Evolutionary conservation across 2,797 vertebrate genomes (phyloP).

Genomic region (Trematomus bernacchii): DNA sequence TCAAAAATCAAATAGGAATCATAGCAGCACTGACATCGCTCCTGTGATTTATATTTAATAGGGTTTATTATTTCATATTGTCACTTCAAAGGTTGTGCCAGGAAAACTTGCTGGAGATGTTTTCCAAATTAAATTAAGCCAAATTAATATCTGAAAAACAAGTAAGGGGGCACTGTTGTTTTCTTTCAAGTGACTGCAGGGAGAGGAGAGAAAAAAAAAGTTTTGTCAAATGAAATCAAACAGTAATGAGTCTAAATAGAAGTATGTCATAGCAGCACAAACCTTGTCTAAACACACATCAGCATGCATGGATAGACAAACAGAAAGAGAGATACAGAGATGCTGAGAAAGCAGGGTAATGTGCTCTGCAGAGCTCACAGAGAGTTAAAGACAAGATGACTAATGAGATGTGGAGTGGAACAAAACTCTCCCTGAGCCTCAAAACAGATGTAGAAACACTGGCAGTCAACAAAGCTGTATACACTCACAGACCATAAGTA

Average conservation of each 20-base stretch:
- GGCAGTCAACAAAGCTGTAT: conserved; percentile 38
- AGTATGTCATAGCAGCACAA: conserved; percentile 56
- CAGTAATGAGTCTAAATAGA: conserved; percentile 64
- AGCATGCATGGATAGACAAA: conserved; percentile 60
- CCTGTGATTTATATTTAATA: conserved; percentile 90
- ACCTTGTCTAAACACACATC: conserved; percentile 63
- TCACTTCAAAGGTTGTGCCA: conserved; percentile 88
- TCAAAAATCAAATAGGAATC: conserved; percentile 87
- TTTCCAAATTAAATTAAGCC: conserved; percentile 86
- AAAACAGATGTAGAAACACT: conserved; percentile 65
- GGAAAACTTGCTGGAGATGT: conserved; percentile 85
- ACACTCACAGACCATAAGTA: conserved; percentile 5
- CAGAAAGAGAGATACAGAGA: conserved; percentile 35
- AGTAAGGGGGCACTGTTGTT: conserved; percentile 68
- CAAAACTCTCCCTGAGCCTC: conserved; percentile 66
- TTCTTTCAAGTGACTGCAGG: conserved; percentile 59
- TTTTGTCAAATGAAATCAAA: conserved; percentile 71
- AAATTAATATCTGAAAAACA: conserved; percentile 85
- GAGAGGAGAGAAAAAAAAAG: conserved; percentile 39
- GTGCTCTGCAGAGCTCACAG: conserved; percentile 60
- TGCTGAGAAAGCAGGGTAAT: conserved; percentile 45
- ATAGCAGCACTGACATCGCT: conserved; percentile 79
- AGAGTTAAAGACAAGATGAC: conserved; percentile 70
- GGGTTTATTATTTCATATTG: conserved; percentile 89
- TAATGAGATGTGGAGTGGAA: conserved; percentile 75